phyloP scores from a whole-genome alignment of 35 echinoderm and acorn worm species.

The Apostichopus californicus region DNA sequence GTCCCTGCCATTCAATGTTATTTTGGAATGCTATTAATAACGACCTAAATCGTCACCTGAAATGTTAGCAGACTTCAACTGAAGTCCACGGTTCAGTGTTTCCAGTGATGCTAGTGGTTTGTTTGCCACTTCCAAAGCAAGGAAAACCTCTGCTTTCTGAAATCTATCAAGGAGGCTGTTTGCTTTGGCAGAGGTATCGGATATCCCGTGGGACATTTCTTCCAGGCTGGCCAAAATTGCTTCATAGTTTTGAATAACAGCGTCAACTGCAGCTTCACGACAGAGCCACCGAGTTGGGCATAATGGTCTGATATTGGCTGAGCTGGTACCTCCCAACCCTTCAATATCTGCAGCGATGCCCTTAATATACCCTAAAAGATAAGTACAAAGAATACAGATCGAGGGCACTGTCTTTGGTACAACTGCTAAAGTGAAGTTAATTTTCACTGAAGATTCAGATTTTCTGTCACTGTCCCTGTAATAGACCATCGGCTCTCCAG shows the following conservation, averaged over 20 bases:
- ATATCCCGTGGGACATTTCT: slow-evolving; percentile 23
- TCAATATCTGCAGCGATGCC: background rate
- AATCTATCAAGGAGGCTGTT: slow-evolving; percentile 61
- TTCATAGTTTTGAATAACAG: slow-evolving; percentile 62
- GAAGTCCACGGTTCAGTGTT: slow-evolving; percentile 41
- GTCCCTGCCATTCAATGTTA: too few species aligned
- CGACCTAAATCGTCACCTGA: slow-evolving; percentile 11
- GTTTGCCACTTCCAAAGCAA: slow-evolving; percentile 51
- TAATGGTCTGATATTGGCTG: too few species aligned
- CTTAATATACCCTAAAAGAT: slow-evolving; percentile 54
- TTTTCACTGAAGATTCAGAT: too few species aligned
- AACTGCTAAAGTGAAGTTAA: too few species aligned
- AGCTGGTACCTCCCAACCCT: too few species aligned
- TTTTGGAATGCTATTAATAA: too few species aligned
- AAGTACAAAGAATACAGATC: background rate
- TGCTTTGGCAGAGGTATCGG: slow-evolving; percentile 50
- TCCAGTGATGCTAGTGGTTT: slow-evolving; percentile 53
- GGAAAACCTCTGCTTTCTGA: slow-evolving; percentile 57
- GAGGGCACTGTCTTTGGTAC: too few species aligned
- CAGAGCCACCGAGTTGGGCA: slow-evolving; percentile 20
- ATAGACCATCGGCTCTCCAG: too few species aligned
- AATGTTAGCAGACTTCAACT: slow-evolving; percentile 22
- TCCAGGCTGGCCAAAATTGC: slow-evolving; percentile 41
- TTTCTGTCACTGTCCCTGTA: too few species aligned
- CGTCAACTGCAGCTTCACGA: slow-evolving; percentile 43